phyloP scores from a whole-genome alignment of 1,140 invertebrate genomes.

The Zaprionus tsacasi region DNA sequence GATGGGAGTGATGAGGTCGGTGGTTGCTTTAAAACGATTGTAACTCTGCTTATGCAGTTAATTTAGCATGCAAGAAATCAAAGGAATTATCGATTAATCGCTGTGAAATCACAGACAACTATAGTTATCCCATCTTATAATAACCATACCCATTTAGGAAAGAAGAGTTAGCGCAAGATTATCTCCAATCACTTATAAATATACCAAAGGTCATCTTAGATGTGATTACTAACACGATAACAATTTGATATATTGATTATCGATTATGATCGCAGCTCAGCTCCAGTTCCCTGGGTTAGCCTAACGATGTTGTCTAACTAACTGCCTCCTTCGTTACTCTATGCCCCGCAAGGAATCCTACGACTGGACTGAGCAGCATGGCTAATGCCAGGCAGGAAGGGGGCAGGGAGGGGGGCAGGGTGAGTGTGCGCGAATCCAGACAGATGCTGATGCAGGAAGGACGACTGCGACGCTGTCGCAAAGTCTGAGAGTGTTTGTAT shows the following conservation, averaged over 20 bases:
- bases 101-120: neutral
- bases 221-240: neutral
- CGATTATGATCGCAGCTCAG: neutral
- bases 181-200: too few species aligned
- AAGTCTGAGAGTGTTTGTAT: conserved; percentile 68
- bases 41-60: neutral
- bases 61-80: conserved; percentile 13
- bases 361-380: neutral
- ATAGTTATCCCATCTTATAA: too few species aligned
- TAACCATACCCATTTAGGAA: too few species aligned
- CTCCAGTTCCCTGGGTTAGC: neutral
- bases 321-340: neutral
- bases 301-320: neutral
- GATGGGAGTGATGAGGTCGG: neutral
- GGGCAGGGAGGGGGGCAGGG: neutral
- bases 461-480: conserved; percentile 51
- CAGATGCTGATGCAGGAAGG: conserved; percentile 58
- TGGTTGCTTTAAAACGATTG: conserved; percentile 24
- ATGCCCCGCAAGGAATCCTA: neutral
- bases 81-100: neutral
- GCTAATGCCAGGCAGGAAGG: neutral
- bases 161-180: too few species aligned
- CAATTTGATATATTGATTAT: neutral
- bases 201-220: neutral
- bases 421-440: conserved; percentile 41